Conservation (phyloP, 2,888 invertebrate genomes). For the Conops quadrifasciatus region DNA sequence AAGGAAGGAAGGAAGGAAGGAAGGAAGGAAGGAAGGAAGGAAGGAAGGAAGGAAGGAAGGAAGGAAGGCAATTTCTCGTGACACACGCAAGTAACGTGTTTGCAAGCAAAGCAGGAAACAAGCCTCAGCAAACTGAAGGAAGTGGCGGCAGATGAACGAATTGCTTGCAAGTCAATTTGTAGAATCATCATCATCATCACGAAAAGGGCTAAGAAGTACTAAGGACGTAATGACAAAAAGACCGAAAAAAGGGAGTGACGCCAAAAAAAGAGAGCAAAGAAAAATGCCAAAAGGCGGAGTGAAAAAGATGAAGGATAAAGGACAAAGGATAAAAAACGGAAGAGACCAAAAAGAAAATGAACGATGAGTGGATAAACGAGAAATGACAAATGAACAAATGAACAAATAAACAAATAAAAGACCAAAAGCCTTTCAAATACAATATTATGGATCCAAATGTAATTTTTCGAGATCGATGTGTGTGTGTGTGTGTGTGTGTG, state of each 20-base stretch:
- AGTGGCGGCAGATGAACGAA: conserved; percentile 12
- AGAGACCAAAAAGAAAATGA: too few species aligned
- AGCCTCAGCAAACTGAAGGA: not conserved
- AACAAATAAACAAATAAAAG: not conserved
- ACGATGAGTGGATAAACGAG: too few species aligned
- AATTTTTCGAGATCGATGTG: conserved; percentile 15
- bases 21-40: conserved; percentile 24
- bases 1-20: conserved; percentile 13
- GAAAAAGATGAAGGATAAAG: too few species aligned
- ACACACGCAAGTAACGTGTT: not conserved
- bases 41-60: not conserved
- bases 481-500: conserved; percentile 5
- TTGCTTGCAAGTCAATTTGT: conserved; percentile 31
- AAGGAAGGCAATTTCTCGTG: too few species aligned
- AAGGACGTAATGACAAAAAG: too few species aligned
- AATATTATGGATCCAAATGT: conserved; percentile 12
- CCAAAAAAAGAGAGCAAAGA: too few species aligned
- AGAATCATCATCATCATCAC: not conserved
- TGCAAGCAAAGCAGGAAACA: not conserved
- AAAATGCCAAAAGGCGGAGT: too few species aligned
- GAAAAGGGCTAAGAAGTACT: too few species aligned
- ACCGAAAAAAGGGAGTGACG: too few species aligned
- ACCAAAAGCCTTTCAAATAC: too few species aligned
- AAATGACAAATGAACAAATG: not conserved
- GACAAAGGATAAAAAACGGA: too few species aligned